A percentile compares a stretch with the other conserved stretches of the same genome.
Evolutionary conservation across 2,888 invertebrate genomes (phyloP).

Genomic region (Pyrrhia umbra): DNA sequence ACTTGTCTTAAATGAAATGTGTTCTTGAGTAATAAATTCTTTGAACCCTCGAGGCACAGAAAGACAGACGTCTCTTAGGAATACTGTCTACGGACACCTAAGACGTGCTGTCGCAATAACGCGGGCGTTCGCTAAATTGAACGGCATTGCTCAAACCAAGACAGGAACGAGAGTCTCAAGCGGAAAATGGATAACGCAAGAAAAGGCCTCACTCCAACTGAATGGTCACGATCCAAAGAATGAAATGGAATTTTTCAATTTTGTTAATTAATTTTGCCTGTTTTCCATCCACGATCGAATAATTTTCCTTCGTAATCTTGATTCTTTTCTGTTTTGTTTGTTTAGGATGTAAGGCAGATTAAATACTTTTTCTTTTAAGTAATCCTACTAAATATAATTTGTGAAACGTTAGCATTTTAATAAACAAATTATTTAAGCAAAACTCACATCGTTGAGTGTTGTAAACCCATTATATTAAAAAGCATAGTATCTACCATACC

Average conservation of each 20-base stretch:
- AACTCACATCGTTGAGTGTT: too few species aligned
- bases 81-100: constrained; percentile 1
- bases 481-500: too few species aligned
- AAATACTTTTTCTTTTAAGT: constrained; percentile 1
- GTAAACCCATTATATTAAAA: too few species aligned
- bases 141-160: constrained; percentile 25
- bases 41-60: not conserved
- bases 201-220: constrained; percentile 32
- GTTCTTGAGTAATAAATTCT: not conserved
- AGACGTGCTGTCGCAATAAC: constrained; percentile 26
- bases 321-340: constrained; percentile 26
- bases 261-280: constrained; percentile 54
- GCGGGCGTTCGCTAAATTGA: constrained; percentile 28
- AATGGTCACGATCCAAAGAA: constrained; percentile 40
- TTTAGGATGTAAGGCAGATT: constrained; percentile 10
- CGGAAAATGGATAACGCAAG: constrained; percentile 19
- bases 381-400: not conserved
- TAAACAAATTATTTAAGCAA: too few species aligned
- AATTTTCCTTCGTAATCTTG: constrained; percentile 42
- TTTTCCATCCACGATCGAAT: constrained; percentile 38
- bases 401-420: not conserved
- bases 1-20: not conserved
- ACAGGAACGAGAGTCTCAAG: constrained; percentile 17
- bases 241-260: constrained; percentile 55
- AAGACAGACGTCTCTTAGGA: not conserved